Evolutionary conservation across 2,797 vertebrate species (phyloP), one percentile per base, ranked within the genome.

Genomic region (Silurus aristotelis): DNA sequence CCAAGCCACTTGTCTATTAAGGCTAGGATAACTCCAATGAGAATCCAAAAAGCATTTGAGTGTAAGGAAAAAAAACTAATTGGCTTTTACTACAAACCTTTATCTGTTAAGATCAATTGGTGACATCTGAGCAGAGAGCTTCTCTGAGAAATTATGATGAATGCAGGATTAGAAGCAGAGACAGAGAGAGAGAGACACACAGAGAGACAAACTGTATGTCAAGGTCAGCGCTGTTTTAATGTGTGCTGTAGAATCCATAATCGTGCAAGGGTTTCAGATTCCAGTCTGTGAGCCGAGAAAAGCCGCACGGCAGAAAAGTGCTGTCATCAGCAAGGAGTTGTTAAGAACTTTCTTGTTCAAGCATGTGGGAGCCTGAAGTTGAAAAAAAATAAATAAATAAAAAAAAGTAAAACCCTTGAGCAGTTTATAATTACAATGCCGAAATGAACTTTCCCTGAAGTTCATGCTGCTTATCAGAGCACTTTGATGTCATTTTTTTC

Each of bases 41-140:
- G 13, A 43, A 38, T 64, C 68, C 60, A 25, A 81, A 85, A 81
- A 64, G 58, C 43, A 38, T 55, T 38, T 68, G 67, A 27, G 22
- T 63, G 38, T 71, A 85, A 38, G 9, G 0, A 68, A 68, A 68
- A 55, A 48, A 58, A 73, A 60, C 27, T 2, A 38, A 38, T 20
- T 19, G 55, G 71, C 52, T 85, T 83, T 84, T 48, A 27, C 55
- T 27, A 19, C 63, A 78, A 82, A 38, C 73, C 46, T 70, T 64
- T 76, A 79, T 84, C 86, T 86, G 86, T 83, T 87, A 75, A 87
- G 80, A 82, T 87, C 80, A 83, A 82, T 76, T 46, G 83, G 80
- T 85, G 84, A 84, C 68, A 55, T 82, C 75, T 76, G 80, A 87
- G 70, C 27, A 5, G 46, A 79, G 72, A 82, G 72, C 81, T 78